These are phyloP conservation scores for Heteromormyrus szaboi DNA, from an alignment of 2,797 vertebrate genomes.

Conservation along the genomic window DNA sequence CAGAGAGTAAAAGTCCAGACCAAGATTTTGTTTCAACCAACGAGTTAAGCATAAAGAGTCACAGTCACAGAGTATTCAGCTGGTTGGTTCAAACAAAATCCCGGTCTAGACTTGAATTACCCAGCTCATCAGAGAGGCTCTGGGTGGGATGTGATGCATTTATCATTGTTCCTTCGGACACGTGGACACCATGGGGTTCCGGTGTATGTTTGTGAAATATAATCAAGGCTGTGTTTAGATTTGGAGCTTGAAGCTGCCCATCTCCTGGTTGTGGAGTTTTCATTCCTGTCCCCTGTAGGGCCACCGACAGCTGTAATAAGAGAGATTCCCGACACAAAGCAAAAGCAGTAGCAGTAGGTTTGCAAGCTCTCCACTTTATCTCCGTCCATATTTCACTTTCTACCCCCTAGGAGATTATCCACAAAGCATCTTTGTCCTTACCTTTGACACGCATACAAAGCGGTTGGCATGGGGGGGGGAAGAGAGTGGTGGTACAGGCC, in stretches of 20 bases:
- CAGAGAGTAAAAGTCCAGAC: background rate
- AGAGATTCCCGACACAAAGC: background rate
- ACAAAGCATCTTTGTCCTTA: slow-evolving; percentile 1
- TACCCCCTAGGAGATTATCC: background rate
- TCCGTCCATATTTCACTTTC: background rate
- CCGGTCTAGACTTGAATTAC: background rate
- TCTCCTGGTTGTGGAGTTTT: background rate
- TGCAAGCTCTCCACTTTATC: background rate
- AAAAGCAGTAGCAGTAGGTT: background rate
- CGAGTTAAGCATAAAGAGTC: background rate
- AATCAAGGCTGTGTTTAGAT: background rate
- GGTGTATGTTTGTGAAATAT: background rate
- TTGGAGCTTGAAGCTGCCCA: background rate
- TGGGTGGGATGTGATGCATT: background rate
- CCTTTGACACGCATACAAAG: background rate
- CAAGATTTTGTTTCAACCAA: background rate
- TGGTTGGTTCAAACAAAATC: background rate
- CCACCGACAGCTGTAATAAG: background rate
- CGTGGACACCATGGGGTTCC: background rate
- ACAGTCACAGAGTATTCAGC: background rate
- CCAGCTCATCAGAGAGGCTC: background rate
- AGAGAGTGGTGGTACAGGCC: background rate
- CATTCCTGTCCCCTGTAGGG: background rate
- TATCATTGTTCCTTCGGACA: background rate
- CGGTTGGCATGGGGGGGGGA: background rate